phyloP scores from a whole-genome alignment of 1,140 invertebrate genomes.

The Heliconius hewitsoni region DNA sequence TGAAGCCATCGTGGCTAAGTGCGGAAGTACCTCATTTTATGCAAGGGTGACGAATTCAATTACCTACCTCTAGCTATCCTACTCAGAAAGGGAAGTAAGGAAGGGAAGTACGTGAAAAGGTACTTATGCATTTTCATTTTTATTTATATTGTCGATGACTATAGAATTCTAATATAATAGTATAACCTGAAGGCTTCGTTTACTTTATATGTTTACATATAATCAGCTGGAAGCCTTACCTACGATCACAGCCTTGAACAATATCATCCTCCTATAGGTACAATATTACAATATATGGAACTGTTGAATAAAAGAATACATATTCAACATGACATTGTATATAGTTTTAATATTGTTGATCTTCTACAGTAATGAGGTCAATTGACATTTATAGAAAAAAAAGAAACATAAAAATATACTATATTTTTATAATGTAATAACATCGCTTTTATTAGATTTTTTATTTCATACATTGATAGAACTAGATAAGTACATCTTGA shows the following conservation, averaged over 20 bases:
- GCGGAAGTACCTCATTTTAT: too few relatives aligned
- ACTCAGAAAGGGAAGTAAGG: not conserved
- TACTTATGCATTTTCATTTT: not conserved
- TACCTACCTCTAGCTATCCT: too few relatives aligned
- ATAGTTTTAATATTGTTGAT: not conserved
- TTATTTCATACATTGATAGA: too few relatives aligned
- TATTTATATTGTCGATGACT: not conserved
- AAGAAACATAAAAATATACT: too few relatives aligned
- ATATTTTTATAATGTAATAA: too few relatives aligned
- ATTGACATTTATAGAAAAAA: too few relatives aligned
- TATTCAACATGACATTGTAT: too few relatives aligned
- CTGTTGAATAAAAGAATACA: not conserved
- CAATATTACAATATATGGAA: constrained; percentile 15
- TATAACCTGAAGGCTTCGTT: not conserved
- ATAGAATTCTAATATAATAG: not conserved
- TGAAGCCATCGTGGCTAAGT: too few relatives aligned
- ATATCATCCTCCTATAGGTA: constrained; percentile 15
- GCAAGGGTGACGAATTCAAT: too few relatives aligned
- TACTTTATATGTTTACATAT: constrained; percentile 12
- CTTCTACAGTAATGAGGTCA: too few relatives aligned
- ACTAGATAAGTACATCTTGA: too few relatives aligned
- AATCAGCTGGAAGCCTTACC: constrained; percentile 31
- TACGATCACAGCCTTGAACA: constrained; percentile 27
- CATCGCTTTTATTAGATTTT: too few relatives aligned
- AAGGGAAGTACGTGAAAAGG: not conserved